A percentile compares a stretch with the other conserved stretches of the same genome.
Conservation (phyloP, 2,113 vertebrate genomes). For the Cynocephalus volans region DNA sequence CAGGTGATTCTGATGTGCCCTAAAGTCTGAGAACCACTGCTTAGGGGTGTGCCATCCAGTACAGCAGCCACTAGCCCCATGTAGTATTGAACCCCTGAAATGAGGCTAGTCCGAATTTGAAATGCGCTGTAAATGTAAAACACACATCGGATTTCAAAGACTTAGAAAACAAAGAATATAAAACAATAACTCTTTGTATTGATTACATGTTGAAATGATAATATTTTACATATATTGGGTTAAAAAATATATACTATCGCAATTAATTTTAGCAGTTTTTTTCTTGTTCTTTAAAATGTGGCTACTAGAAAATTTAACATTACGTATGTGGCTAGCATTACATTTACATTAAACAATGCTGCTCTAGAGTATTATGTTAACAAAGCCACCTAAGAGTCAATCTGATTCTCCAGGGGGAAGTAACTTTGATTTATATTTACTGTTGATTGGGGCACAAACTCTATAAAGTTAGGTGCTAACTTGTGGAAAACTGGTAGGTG, state of each 20-base stretch:
- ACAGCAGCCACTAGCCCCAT: rapidly evolving
- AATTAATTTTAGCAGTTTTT: constrained; percentile 39
- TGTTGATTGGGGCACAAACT: neutral
- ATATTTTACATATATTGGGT: constrained; percentile 38
- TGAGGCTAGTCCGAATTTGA: neutral
- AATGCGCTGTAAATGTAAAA: neutral
- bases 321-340: neutral
- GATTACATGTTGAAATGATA: neutral
- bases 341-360: neutral
- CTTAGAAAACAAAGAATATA: neutral
- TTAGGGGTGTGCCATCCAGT: rapidly evolving
- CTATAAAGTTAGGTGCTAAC: constrained; percentile 15
- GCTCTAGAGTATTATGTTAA: neutral
- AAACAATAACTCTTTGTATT: constrained; percentile 34
- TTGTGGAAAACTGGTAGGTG: neutral
- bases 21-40: neutral
- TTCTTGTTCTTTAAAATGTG: constrained; percentile 1
- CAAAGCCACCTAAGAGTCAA: neutral
- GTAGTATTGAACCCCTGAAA: neutral
- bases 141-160: neutral
- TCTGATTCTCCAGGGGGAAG: neutral
- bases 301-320: constrained; percentile 45
- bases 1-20: neutral
- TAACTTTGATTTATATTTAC: neutral
- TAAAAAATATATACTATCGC: constrained; percentile 29